Base-by-base conservation (phyloP, 2,888 invertebrate genomes). In the Polydesmus complanatus region DNA sequence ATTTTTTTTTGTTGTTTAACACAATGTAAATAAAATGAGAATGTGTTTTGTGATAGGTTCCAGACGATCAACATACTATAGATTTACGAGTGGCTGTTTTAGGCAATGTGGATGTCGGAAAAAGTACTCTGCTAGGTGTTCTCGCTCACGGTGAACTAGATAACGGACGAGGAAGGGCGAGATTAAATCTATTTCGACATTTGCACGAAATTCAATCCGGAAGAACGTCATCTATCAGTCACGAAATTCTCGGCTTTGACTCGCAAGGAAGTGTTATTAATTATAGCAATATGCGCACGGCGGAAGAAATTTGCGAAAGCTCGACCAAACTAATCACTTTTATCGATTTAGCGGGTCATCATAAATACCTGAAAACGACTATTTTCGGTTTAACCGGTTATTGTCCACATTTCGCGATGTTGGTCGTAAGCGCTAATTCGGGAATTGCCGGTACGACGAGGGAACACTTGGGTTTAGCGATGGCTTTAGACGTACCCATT, bases 181-280 rank as follows among this genome's bases (percentile, higher is more conserved):
- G 98, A 1, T 78, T 97, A 8, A 97, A 96, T 76, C 88, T 98
- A 83, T 92, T 99, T 74, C 72, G 80, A 21, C 81, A 97, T 70
- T 79, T 92, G 66, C 98, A 98, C 74, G 98, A 98, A 74, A 91
- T 98, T 60, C 86, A 88, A 73, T 84, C 86, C 19, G 96, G 96
- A 0, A 80, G 94, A 64, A 97, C 96, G 0, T 94, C 93, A 0
- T 94, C 93, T 2, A 88, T 96, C 69, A 92, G 92, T 65, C 93
- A 94, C 72, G 95, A 96, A 78, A 92, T 97, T 66, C 81, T 98
- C 3, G 98, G 97, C 8, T 98, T 98, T 73, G 91, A 94, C 74
- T 81, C 83, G 1, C 79, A 83, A 78, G 90, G 90, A 0, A 83
- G 88, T 70, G 84, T 90, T 1, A 84, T 94, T 14, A 94, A 93